Conservation (phyloP, 2,888 invertebrate genomes). For the Molorchus minor region DNA sequence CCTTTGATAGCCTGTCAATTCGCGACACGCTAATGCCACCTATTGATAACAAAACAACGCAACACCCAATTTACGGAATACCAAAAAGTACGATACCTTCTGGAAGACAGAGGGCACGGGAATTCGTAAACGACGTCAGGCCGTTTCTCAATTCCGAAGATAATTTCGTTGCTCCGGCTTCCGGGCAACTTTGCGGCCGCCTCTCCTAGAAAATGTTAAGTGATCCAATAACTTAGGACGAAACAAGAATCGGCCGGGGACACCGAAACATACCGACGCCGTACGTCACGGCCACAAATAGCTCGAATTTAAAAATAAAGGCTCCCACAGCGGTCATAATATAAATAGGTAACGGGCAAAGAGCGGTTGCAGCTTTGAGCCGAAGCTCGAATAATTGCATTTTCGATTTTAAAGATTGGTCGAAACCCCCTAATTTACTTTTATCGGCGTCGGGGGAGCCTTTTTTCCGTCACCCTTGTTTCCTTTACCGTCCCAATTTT, state of each 20-base stretch:
- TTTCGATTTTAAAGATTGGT: constrained; percentile 55
- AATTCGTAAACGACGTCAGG: too few species aligned
- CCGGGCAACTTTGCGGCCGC: neutral
- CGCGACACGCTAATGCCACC: too few species aligned
- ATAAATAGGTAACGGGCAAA: constrained; percentile 56
- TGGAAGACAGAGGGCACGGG: too few species aligned
- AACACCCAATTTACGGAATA: too few species aligned
- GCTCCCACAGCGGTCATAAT: constrained; percentile 52
- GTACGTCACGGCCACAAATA: constrained; percentile 26
- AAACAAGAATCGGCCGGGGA: neutral
- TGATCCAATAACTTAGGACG: constrained; percentile 1
- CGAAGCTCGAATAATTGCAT: constrained; percentile 51
- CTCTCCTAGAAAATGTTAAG: constrained; percentile 7
- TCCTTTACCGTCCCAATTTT: constrained; percentile 18
- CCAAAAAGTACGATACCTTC: too few species aligned
- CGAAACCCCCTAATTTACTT: constrained; percentile 53
- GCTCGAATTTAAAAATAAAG: constrained; percentile 48
- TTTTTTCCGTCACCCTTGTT: constrained; percentile 36
- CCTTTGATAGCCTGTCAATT: too few species aligned
- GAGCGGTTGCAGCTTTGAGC: constrained; percentile 46
- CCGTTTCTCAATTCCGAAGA: too few species aligned
- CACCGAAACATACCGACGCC: neutral
- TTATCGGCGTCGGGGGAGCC: constrained; percentile 51
- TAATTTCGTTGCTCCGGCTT: neutral
- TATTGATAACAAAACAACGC: too few species aligned